Base-by-base conservation (phyloP, 2,797 vertebrate genomes). In the Spinus olivaceus region DNA sequence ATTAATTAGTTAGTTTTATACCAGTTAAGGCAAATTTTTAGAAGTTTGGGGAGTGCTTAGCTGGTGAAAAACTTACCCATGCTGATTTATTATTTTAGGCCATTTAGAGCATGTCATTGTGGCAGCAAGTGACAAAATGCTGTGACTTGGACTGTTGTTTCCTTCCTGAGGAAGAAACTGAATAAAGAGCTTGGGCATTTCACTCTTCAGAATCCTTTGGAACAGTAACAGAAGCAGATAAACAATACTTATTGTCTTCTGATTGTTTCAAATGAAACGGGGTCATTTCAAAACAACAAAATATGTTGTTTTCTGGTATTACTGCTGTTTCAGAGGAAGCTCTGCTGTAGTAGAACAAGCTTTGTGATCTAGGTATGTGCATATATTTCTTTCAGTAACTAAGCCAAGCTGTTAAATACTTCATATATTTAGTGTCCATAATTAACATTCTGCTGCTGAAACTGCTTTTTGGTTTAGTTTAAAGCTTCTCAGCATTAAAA, bases 81-180 rank as follows among this genome's bases (percentile, higher is more conserved):
- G 64, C 81, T 88, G 95, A 80, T 96, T 96, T 92, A 79, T 96
- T 93, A 41, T 95, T 96, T 90, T 84, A 97, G 90, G 65, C 35
- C 15, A 4, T 76, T 95, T 93, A 15, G 67, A 85, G 72, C 77
- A 37, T 72, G 35, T 89, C 64, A 21, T 90, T n/a, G 10, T 54
- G 83, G 84, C 63, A 91, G 60, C 86, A 90, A 74, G 46, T 67
- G 63, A 50, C 10, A 12, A 83, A 95, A 66, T 66, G 46, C 57
- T 42, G 33, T 69, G 10, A 25, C 3, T 0, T n/a, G 50, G 84
- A 16, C 67, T 65, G 50, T 39, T 86, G 47, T 70, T 86, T 86
- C 47, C 49, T 87, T 90, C 44, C 24, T 22, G 22, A 50, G 53
- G 35, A 74, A 82, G 47, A 71, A 60, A 57, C 25, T 18, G 42